phyloP scores from a whole-genome alignment of 2,113 vertebrate genomes.

The Marmota flaviventris region DNA sequence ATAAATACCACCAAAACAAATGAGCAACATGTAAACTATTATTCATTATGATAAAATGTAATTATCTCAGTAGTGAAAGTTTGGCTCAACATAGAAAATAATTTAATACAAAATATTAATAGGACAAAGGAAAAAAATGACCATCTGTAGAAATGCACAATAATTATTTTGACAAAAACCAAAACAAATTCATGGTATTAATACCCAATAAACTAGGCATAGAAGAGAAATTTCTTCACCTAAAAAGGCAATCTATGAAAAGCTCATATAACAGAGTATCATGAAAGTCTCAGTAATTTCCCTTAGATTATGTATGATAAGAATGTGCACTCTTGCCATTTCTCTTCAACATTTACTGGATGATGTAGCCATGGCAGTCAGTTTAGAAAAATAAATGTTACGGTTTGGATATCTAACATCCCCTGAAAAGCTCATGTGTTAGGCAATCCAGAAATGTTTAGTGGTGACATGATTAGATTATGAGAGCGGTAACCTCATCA shows the following conservation, averaged over 20 bases:
- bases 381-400: not conserved
- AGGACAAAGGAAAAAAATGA: too few relatives aligned
- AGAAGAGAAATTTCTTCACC: not conserved
- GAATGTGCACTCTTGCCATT: not conserved
- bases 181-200: not conserved
- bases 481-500: too few relatives aligned
- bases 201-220: not conserved
- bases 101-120: not conserved
- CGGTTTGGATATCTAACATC: too few relatives aligned
- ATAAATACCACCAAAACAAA: too few relatives aligned
- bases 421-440: too few relatives aligned
- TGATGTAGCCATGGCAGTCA: not conserved
- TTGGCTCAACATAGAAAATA: not conserved
- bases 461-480: too few relatives aligned
- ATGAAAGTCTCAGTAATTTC: not conserved
- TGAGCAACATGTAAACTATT: not conserved
- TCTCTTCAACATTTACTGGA: not conserved
- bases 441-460: too few relatives aligned
- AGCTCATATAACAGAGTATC: not conserved
- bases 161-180: too few relatives aligned
- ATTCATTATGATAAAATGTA: too few relatives aligned
- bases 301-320: not conserved
- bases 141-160: too few relatives aligned
- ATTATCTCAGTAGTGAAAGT: not conserved
- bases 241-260: not conserved